phyloP scores from a whole-genome alignment of 2,113 vertebrate species.

The Periophthalmodon schlosseri region DNA sequence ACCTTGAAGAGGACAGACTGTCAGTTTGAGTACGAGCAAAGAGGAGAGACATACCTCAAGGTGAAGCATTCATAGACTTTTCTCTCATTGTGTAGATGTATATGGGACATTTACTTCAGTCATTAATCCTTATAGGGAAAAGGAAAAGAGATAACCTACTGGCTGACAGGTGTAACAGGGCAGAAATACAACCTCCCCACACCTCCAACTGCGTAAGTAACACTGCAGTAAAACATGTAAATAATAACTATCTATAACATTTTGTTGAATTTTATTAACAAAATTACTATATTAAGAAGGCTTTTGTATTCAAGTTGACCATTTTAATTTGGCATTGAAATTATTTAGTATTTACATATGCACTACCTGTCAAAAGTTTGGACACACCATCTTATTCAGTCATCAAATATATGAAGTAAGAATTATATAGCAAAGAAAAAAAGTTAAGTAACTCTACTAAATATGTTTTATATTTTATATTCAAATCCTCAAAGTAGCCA shows the following conservation, averaged over 20 bases:
- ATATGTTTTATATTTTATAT: too few relatives aligned
- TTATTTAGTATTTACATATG: not conserved
- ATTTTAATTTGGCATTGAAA: not conserved
- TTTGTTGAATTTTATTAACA: too few relatives aligned
- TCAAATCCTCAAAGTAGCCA: too few relatives aligned
- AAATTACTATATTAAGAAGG: too few relatives aligned
- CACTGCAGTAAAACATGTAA: not conserved
- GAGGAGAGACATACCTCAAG: conserved; percentile 96
- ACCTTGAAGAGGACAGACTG: conserved; percentile 92
- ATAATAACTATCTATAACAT: too few relatives aligned
- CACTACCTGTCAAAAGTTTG: too few relatives aligned
- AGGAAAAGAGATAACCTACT: conserved; percentile 94
- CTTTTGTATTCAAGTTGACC: not conserved
- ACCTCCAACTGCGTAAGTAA: conserved; percentile 92
- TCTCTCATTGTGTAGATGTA: not conserved
- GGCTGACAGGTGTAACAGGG: conserved; percentile 89
- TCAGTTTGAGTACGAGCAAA: conserved; percentile 86
- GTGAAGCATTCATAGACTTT: conserved; percentile 64
- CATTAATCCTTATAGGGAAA: conserved; percentile 80
- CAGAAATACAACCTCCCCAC: conserved; percentile 85
- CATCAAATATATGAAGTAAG: too few relatives aligned
- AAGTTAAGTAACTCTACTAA: too few relatives aligned
- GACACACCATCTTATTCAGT: too few relatives aligned
- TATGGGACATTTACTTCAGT: not conserved
- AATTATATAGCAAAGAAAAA: too few relatives aligned